Percentiles rank a stretch among this genome's conserved stretches.
Evolutionary conservation across 2,113 vertebrate genomes (phyloP).

Genomic region (Columba janthina): DNA sequence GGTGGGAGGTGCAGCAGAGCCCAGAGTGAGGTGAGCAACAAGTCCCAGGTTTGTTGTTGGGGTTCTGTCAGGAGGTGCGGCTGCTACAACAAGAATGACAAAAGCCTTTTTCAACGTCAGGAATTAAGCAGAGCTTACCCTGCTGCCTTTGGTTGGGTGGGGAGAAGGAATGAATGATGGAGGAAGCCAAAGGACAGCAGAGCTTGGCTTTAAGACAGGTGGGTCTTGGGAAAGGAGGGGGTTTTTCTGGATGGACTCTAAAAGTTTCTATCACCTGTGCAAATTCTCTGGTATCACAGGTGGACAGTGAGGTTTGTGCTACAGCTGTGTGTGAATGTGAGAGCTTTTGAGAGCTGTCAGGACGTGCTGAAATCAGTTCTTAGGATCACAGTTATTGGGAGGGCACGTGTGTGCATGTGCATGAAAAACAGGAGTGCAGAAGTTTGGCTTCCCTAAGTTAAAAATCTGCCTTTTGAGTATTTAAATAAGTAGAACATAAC

Average conservation of each 20-base stretch:
- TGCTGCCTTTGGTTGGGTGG: background rate
- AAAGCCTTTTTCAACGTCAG: background rate
- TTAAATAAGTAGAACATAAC: background rate
- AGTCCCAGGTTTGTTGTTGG: background rate
- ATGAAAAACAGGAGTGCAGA: background rate
- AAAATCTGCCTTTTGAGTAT: background rate
- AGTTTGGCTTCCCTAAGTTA: background rate
- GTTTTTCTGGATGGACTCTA: background rate
- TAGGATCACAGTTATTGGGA: background rate
- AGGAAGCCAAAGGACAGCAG: background rate
- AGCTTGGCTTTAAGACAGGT: background rate
- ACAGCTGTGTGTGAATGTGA: background rate
- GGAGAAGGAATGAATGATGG: background rate
- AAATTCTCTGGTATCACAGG: background rate
- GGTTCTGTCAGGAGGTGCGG: background rate
- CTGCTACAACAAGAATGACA: background rate
- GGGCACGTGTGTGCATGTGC: rapidly evolving
- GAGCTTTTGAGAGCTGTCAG: background rate
- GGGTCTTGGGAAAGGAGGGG: too few relatives aligned
- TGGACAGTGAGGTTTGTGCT: background rate
- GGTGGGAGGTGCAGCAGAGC: background rate
- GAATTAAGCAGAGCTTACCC: background rate
- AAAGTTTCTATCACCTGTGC: background rate
- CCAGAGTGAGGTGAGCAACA: background rate
- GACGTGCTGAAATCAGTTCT: background rate